Percentiles rank a stretch among this genome's conserved stretches.
These are phyloP conservation scores for Okapia johnstoni DNA, from an alignment of 2,113 vertebrate genomes.

Conservation along the genomic window DNA sequence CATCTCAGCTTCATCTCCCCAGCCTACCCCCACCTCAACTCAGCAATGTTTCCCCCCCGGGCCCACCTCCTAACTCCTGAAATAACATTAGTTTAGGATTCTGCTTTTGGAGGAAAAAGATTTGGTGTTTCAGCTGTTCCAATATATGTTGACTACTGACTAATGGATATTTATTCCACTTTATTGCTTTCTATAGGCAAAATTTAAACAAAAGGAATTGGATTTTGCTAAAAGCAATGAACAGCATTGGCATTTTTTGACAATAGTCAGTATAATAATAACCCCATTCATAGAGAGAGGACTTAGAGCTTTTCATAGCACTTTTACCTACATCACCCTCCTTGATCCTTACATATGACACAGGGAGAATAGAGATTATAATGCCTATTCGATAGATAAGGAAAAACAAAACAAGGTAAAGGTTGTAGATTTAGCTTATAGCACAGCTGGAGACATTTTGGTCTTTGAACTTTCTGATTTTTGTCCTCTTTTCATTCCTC, in stretches of 20 bases:
- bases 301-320: neutral
- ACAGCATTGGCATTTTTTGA: slow-evolving; percentile 44
- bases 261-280: neutral
- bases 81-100: slow-evolving; percentile 56
- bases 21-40: neutral
- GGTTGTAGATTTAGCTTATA: neutral
- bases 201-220: slow-evolving; percentile 66
- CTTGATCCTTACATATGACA: neutral
- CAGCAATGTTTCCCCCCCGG: neutral
- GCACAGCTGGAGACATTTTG: neutral
- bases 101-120: slow-evolving; percentile 61
- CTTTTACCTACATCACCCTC: neutral
- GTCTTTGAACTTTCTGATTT: neutral
- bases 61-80: neutral
- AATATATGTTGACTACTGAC: slow-evolving; percentile 44
- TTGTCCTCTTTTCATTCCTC: neutral
- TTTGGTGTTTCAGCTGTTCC: slow-evolving; percentile 53
- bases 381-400: neutral
- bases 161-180: slow-evolving; percentile 53
- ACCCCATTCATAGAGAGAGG: neutral
- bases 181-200: slow-evolving; percentile 68
- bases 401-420: neutral
- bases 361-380: neutral
- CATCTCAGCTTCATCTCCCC: neutral
- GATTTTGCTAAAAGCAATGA: slow-evolving; percentile 65